Conservation (phyloP, 1,140 invertebrate genomes). For the Anadara kagoshimensis region DNA sequence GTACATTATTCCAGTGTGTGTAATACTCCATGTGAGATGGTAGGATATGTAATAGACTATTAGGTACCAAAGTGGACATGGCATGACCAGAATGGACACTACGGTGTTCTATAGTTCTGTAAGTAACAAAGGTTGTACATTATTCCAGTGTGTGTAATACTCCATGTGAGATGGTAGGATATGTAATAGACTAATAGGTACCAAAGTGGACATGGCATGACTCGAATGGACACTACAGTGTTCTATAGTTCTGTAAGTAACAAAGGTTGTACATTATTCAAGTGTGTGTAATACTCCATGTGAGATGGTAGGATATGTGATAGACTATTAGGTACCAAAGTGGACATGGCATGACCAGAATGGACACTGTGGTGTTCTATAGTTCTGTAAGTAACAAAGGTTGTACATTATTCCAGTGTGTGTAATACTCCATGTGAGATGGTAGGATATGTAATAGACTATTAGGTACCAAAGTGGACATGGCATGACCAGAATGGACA, state of each 20-base stretch:
- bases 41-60: conserved; percentile 80
- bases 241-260: conserved; percentile 55
- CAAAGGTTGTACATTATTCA: conserved; percentile 86
- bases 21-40: conserved; percentile 85
- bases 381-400: conserved; percentile 46
- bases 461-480: conserved; percentile 78
- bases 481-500: conserved; percentile 58
- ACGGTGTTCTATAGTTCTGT: conserved; percentile 49
- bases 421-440: conserved; percentile 86
- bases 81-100: conserved; percentile 54
- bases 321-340: conserved; percentile 78
- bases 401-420: conserved; percentile 88
- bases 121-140: too few species aligned
- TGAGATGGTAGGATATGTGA: conserved; percentile 81
- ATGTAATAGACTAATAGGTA: conserved; percentile 79
- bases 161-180: conserved; percentile 81
- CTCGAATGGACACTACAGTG: conserved; percentile 31
- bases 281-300: conserved; percentile 88
- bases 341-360: conserved; percentile 73
- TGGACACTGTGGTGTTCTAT: conserved; percentile 45
- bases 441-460: conserved; percentile 79
- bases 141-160: conserved; percentile 90
- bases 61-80: conserved; percentile 77
- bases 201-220: conserved; percentile 77
- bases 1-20: conserved; percentile 86